Evolutionary conservation across 2,113 vertebrate species (phyloP), one percentile per base, ranked within the genome.

Genomic region (Shinisaurus crocodilurus): DNA sequence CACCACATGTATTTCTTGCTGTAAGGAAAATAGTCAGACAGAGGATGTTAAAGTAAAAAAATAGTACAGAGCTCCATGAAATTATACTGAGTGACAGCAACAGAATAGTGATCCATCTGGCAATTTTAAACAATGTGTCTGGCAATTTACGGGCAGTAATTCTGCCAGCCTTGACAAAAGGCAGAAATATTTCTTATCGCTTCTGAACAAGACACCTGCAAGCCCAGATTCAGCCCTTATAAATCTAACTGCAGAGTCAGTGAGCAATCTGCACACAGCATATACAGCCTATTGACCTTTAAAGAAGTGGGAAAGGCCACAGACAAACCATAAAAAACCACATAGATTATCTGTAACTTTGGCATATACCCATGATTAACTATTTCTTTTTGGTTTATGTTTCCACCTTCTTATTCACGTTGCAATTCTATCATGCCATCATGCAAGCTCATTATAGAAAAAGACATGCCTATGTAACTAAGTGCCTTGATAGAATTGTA

Each of bases 111-210:
- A 94, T 94, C 75, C 63, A 83, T 95, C 91, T 96, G 94, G 90
- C 92, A 95, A 95, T 60, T 95, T 94, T 94, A 95, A 94, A 92
- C 72, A 93, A 65, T 67, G 23, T 90, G 95, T 92, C 91, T 94
- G 86, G 85, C 65, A 95, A 90, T 86, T 93, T 94, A 69, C 67
- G 60, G n/a, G 72, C 81, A 94, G 88, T 94, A 94, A 91, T 27
- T 95, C 77, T 90, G 87, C 27, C 77, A 92, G 25, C 89, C 57
- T 83, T 95, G 86, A 95, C 80, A 96, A 95, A 95, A 76, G 60
- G 82, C 67, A 88, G 65, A 93, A 92, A 94, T 96, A 91, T 92
- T 93, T 94, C 81, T 89, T 89, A 86, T 82, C 90, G 88, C 76
- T 92, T 92, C 82, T 91, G 60, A 95, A 91, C 45, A 90, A 95